These are phyloP conservation scores for Chionodraco myersi DNA, from an alignment of 2,113 vertebrate species.

Conservation along the genomic window DNA sequence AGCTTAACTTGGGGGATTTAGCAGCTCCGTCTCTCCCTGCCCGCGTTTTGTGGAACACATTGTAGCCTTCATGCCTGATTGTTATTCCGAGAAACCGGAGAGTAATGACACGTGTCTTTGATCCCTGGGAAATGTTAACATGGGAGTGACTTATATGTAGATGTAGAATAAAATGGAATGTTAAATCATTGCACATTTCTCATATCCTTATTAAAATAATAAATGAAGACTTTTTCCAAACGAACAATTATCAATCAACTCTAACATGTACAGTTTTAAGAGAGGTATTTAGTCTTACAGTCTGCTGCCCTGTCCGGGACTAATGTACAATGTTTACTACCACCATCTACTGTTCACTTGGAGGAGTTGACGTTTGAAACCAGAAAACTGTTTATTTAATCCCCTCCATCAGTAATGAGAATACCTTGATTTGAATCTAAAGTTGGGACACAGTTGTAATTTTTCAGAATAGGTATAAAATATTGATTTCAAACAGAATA, in stretches of 20 bases:
- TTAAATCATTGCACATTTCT: neutral
- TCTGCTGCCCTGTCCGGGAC: conserved; percentile 4
- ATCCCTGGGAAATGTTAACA: conserved; percentile 40
- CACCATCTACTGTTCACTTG: conserved; percentile 86
- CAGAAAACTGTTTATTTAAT: neutral
- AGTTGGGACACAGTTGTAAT: neutral
- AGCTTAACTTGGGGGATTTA: conserved; percentile 82
- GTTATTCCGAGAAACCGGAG: conserved; percentile 48
- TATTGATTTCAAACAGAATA: neutral
- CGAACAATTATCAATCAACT: neutral
- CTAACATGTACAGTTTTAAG: neutral
- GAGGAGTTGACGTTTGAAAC: conserved; percentile 64
- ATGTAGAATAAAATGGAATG: too few species aligned
- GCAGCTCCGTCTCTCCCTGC: conserved; percentile 56
- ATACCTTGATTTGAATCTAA: neutral
- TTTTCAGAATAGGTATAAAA: neutral
- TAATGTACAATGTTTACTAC: conserved; percentile 82
- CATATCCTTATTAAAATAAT: neutral
- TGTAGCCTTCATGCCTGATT: conserved; percentile 51
- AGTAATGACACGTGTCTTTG: conserved; percentile 40
- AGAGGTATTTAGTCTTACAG: conserved; percentile 7
- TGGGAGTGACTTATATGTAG: neutral
- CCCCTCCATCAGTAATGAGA: neutral
- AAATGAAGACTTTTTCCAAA: neutral
- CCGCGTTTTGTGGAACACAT: conserved; percentile 60